Conservation (phyloP, 2,888 invertebrate species). For the Platynereis dumerilii region DNA sequence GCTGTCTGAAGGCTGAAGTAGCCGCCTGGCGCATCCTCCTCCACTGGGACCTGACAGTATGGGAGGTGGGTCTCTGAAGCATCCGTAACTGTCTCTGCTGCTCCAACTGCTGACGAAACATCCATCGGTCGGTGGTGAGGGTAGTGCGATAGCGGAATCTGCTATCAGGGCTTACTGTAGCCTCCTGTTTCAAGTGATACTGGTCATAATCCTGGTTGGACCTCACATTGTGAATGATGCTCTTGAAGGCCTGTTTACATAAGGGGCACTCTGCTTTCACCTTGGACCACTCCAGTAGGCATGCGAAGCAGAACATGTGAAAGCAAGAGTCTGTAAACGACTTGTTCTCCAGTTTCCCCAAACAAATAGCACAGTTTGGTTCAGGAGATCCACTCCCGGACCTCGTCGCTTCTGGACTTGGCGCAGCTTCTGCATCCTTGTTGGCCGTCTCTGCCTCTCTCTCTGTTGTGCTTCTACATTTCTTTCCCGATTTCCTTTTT, state of each 20-base stretch:
- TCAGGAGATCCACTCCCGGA: conserved; percentile 29
- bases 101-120: conserved; percentile 26
- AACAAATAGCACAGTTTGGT: conserved; percentile 86
- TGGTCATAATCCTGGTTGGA: conserved; percentile 88
- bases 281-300: conserved; percentile 92
- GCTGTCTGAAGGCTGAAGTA: conserved; percentile 67
- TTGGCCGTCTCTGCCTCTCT: too few species aligned
- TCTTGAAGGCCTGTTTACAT: conserved; percentile 89
- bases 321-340: conserved; percentile 91
- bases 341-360: conserved; percentile 84
- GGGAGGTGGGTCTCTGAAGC: conserved; percentile 38
- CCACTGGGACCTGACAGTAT: conserved; percentile 24
- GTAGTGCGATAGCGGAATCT: conserved; percentile 62
- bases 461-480: too few species aligned
- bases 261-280: conserved; percentile 92
- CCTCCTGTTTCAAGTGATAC: conserved; percentile 66
- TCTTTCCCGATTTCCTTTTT: too few species aligned
- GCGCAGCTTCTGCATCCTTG: not conserved
- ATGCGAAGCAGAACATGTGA: conserved; percentile 93
- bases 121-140: conserved; percentile 49
- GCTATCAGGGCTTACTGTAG: conserved; percentile 35
- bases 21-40: conserved; percentile 47
- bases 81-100: conserved; percentile 36
- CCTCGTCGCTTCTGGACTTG: not conserved
- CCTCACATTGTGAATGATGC: conserved; percentile 90